phyloP scores from a whole-genome alignment of 2,797 vertebrate genomes.

The Pangasius djambal region DNA sequence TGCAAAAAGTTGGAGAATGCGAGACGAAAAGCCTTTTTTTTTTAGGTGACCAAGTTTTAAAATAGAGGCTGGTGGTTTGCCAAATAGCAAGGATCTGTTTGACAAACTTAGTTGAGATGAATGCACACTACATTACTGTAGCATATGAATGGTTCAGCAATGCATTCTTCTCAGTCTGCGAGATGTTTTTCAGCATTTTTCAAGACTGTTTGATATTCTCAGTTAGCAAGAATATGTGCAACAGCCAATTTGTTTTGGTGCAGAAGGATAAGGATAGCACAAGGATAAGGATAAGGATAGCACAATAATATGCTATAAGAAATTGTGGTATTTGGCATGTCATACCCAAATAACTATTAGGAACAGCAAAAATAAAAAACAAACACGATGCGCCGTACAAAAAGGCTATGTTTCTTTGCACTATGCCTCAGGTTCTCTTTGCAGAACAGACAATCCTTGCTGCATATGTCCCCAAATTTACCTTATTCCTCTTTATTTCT shows the following conservation, averaged over 20 bases:
- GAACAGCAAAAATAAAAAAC: background rate
- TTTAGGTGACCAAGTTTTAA: background rate
- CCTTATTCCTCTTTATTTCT: background rate
- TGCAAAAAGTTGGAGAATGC: background rate
- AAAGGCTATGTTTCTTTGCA: background rate
- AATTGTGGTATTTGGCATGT: background rate
- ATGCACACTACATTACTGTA: background rate
- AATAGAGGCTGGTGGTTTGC: background rate
- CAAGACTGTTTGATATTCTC: background rate
- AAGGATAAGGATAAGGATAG: no score
- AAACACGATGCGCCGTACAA: background rate
- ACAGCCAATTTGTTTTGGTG: background rate
- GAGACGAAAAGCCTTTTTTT: no score
- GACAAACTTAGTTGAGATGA: background rate
- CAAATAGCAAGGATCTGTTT: background rate
- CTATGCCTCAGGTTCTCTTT: background rate
- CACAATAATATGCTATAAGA: background rate
- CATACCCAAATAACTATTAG: background rate
- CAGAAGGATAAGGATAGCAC: background rate
- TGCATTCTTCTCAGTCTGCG: background rate
- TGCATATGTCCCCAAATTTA: background rate
- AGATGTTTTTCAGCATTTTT: background rate
- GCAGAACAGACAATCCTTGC: background rate
- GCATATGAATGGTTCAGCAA: background rate
- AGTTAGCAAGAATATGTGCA: background rate